Conservation (phyloP, 2,113 vertebrate species). For the Struthidea cinerea region DNA sequence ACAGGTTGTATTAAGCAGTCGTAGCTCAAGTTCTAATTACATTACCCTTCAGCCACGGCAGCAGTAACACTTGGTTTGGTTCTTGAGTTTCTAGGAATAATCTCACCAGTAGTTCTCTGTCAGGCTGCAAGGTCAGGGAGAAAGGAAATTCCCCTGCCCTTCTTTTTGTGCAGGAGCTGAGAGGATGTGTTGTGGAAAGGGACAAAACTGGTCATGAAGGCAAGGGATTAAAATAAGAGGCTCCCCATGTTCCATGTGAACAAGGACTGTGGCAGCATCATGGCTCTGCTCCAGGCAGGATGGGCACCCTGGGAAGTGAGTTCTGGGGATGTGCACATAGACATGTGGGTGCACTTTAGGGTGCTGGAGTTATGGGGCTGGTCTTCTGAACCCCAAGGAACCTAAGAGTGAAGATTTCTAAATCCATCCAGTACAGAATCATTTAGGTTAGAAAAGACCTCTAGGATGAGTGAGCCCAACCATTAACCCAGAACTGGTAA, state of each 20-base stretch:
- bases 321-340: rapidly evolving
- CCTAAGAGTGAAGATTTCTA: neutral
- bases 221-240: neutral
- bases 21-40: conserved; percentile 27
- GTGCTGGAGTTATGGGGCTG: neutral
- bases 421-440: neutral
- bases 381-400: neutral
- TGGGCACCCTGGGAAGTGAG: rapidly evolving
- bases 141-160: neutral
- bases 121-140: conserved; percentile 14
- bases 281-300: neutral
- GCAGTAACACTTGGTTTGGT: conserved; percentile 31
- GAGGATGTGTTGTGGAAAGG: neutral
- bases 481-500: neutral
- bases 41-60: conserved; percentile 2
- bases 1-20: conserved; percentile 7
- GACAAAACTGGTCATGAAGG: neutral
- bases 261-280: neutral
- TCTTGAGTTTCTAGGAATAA: neutral
- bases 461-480: neutral
- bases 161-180: neutral
- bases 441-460: neutral
- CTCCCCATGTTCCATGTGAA: rapidly evolving
- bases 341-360: neutral
- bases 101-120: neutral